Evolutionary conservation across 2,888 invertebrate species (phyloP), one percentile per base, ranked within the genome.

Genomic region (Sinhomidia bicolor): DNA sequence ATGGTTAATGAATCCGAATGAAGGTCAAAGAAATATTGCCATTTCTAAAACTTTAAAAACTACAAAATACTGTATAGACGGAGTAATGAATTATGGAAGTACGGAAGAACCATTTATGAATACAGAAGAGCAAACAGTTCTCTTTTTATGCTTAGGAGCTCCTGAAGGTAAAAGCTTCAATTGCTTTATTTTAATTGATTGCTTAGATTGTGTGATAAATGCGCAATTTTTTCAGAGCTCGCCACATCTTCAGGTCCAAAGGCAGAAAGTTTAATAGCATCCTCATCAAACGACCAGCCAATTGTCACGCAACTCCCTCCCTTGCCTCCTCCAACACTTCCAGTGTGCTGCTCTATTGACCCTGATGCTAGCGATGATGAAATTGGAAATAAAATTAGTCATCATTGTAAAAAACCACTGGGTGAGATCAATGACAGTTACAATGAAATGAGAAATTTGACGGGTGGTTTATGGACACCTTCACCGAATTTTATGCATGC

Each of bases 71-170:
- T 90, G 90, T 71, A 84, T 90, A 7, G 90, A 90, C 44, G 90
- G 90, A 5, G 90, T 90, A 0, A 84, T 88, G 47, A 90, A 90
- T 47, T 90, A 90, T 41, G 90, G 88, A 17, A 89, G 85, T 51
- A 20, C 51, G 10, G 74, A 54, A n/a, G 65, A 36, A 14, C 80
- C 71, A 1, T 90, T 90, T 51, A 51, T 68, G 23, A 90, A 89
- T 26, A 12, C 71, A 41, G 89, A 89, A 23, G 51, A 47, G 6
- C 89, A 90, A 60, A 87, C 90, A 1, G 90, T 90, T 1, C 44
- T 90, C 6, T 90, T 90, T 60, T 44, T 89, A 14, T 90, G 90
- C 68, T n/a, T 78, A 3, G 83, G 79, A 29, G 68, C 51, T 17
- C 12, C 80, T 0, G 85, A 90, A 82, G 90, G 90, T 90, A 68